A percentile compares a stretch with the other conserved stretches of the same genome.
Evolutionary conservation across 2,113 vertebrate species (phyloP).

Genomic region (Oncorhynchus clarkii): DNA sequence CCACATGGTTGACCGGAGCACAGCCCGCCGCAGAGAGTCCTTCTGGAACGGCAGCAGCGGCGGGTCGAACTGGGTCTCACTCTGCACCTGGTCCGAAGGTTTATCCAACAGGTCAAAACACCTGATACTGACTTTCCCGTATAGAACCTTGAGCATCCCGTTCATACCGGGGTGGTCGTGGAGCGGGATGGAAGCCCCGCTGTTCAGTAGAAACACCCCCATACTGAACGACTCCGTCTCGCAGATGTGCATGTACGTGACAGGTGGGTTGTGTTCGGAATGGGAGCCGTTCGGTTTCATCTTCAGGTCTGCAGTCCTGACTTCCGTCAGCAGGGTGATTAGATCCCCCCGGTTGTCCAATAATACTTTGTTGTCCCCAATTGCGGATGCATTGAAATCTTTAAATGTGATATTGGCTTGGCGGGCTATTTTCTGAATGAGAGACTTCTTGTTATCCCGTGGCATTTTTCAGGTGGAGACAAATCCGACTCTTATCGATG

Average conservation of each 20-base stretch:
- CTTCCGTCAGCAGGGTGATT: slow-evolving; percentile 75
- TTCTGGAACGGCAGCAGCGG: slow-evolving; percentile 58
- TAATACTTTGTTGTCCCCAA: slow-evolving; percentile 45
- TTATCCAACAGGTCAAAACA: slow-evolving; percentile 82
- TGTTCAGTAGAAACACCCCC: slow-evolving; percentile 87
- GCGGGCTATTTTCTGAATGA: slow-evolving; percentile 87
- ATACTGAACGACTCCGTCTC: slow-evolving; percentile 93
- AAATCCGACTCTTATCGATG: not conserved
- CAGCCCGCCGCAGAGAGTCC: slow-evolving; percentile 63
- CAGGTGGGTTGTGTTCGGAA: slow-evolving; percentile 73
- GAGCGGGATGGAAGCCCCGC: slow-evolving; percentile 88
- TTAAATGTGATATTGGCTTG: slow-evolving; percentile 82
- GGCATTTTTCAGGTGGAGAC: slow-evolving; percentile 73
- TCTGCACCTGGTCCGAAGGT: slow-evolving; percentile 13
- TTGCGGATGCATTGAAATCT: slow-evolving; percentile 46
- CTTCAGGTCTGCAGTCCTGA: slow-evolving; percentile 87
- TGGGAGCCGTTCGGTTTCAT: slow-evolving; percentile 70
- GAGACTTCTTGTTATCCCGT: slow-evolving; percentile 82
- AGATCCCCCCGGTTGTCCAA: slow-evolving; percentile 76
- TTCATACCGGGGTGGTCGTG: slow-evolving; percentile 98
- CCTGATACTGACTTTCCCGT: slow-evolving; percentile 85
- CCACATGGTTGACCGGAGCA: slow-evolving; percentile 76
- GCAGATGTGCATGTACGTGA: slow-evolving; percentile 96
- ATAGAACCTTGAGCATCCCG: slow-evolving; percentile 94
- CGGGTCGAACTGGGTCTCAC: slow-evolving; percentile 51